Base-by-base conservation (phyloP, 2,797 vertebrate species). In the Micropoecilia bifurca region DNA sequence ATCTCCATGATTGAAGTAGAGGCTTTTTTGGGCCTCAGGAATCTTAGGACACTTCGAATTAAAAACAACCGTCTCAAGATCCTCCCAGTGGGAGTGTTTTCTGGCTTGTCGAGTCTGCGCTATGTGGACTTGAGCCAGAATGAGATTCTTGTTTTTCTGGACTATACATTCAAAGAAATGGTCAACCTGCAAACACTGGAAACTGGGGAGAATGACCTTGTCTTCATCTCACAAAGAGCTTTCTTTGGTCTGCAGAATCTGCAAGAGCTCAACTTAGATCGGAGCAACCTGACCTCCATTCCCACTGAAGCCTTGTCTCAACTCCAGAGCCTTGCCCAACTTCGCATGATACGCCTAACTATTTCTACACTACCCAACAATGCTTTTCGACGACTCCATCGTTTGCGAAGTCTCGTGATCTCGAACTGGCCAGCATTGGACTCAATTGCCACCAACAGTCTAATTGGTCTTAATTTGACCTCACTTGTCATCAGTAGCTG, bases 111-210 rank as follows among this genome's bases (percentile, higher is more conserved):
- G 1, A 91, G 87, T 80, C 95, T 98, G 77, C 95, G 92, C 0
- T 86, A 95, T 71, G 91, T 98, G 45, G 97, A 98, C 80, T 85
- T 98, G 73, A 96, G 97, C 74, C 94, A 96, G 83, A 98, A 98
- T 84, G 96, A 97, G 91, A 97, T 98, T 33, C 96, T 98, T 63
- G 95, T 98, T 30, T 96, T 98, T 81, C 91, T 98, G 73, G 97
- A 98, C 74, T 96, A 96, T 68, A 96, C 97, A 13, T 98, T 98
- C 86, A 92, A 91, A 71, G 97, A 97, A 61, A 90, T 97, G 84
- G 69, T 82, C 73, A 96, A 90, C 76, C 94, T 98, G n/a, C 94
- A 94, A 81, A 94, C 91, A 20, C 88, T 98, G 75, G 97, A 98
- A 61, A 95, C 96, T 0, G 95, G 96, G 1, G 96, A 97, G 83